phyloP scores from a whole-genome alignment of 2,113 vertebrate genomes.

The Kobus ellipsiprymnus region DNA sequence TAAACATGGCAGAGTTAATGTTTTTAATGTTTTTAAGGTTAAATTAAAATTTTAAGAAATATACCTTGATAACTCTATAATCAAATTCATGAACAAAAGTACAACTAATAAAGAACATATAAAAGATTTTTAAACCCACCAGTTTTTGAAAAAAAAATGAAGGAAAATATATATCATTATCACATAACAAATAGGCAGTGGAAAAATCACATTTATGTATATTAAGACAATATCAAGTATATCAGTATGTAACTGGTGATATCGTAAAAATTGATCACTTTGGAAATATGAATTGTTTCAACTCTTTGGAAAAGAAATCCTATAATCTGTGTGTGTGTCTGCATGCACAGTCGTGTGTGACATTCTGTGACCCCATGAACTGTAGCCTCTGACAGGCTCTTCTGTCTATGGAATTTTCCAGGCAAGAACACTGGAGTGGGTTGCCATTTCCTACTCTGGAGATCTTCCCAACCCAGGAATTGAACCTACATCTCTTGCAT shows the following conservation, averaged over 20 bases:
- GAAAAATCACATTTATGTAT: neutral
- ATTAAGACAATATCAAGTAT: neutral
- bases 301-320: neutral
- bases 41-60: neutral
- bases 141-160: neutral
- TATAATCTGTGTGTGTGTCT: neutral
- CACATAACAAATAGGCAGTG: neutral
- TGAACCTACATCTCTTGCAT: neutral
- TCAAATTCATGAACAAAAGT: neutral
- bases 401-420: neutral
- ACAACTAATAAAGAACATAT: neutral
- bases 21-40: neutral
- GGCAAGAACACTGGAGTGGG: neutral
- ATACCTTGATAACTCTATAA: neutral
- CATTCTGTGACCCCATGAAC: neutral
- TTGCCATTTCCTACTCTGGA: neutral
- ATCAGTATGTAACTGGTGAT: neutral
- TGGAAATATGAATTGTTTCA: neutral
- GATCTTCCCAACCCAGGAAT: neutral
- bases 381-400: neutral
- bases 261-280: neutral
- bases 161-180: neutral
- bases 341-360: neutral
- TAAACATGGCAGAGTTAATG: neutral
- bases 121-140: neutral